Percentiles rank a stretch among this genome's conserved stretches.
phyloP scores from a whole-genome alignment of 1,140 invertebrate genomes.

The Batillaria attramentaria region DNA sequence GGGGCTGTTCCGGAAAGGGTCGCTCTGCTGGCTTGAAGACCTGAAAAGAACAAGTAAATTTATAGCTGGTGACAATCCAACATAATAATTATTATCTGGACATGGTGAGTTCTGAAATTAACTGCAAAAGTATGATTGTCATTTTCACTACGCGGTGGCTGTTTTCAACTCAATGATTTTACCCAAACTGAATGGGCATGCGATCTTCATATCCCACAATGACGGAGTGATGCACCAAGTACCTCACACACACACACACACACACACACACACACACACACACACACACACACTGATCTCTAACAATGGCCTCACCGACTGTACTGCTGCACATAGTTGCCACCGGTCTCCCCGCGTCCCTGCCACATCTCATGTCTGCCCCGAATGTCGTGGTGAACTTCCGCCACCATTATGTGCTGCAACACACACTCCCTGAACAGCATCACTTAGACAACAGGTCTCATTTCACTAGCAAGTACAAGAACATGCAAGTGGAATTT shows the following conservation, averaged over 20 bases:
- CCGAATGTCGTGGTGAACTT: conserved; percentile 1
- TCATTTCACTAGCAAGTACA: too few species aligned
- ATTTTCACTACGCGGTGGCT: background rate
- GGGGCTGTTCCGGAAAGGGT: conserved; percentile 25
- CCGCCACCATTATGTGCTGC: background rate
- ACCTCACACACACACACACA: too few species aligned
- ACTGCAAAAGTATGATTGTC: background rate
- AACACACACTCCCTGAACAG: conserved; percentile 18
- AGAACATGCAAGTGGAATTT: too few species aligned
- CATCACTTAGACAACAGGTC: conserved; percentile 11
- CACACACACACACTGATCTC: too few species aligned
- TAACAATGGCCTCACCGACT: conserved; percentile 16
- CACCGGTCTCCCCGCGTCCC: background rate
- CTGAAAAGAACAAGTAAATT: background rate
- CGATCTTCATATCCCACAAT: background rate
- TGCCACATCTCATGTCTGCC: conserved; percentile 2
- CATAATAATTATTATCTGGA: background rate
- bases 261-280: too few species aligned
- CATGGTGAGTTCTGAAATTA: background rate
- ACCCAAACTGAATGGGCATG: background rate
- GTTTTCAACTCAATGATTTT: background rate
- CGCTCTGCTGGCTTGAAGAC: conserved; percentile 20
- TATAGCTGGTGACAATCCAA: too few species aligned
- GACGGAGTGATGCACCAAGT: background rate
- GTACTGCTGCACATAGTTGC: conserved; percentile 16